A percentile compares a stretch with the other conserved stretches of the same genome.
Conservation (phyloP, 2,797 vertebrate species). For the Chelmon rostratus region DNA sequence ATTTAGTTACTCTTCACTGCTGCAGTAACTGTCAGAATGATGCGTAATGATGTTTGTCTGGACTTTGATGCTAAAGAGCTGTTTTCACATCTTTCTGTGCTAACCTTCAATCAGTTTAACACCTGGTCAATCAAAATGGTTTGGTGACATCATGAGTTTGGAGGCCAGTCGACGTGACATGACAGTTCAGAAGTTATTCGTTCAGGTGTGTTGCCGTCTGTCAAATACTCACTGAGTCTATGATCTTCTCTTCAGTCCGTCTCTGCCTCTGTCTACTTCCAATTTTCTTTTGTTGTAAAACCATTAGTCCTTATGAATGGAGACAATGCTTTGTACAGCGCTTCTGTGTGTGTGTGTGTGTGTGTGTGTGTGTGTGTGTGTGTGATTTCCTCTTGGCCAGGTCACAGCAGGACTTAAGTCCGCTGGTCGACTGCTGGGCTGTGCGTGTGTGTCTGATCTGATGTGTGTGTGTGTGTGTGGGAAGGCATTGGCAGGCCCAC, state of each 20-base stretch:
- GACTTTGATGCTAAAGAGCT: neutral
- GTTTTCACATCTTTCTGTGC: neutral
- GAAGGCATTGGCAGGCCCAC: conserved; percentile 55
- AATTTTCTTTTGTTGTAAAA: neutral
- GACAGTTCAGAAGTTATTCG: neutral
- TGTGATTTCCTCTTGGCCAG: conserved; percentile 44
- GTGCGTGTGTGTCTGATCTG: neutral
- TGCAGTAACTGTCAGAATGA: neutral
- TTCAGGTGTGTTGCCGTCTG: neutral
- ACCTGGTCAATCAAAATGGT: neutral
- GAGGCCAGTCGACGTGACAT: neutral
- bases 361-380: conserved; percentile 6
- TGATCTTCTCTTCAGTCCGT: neutral
- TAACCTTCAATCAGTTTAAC: neutral
- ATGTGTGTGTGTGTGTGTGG: conserved; percentile 51
- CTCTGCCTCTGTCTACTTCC: neutral
- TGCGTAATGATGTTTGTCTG: neutral
- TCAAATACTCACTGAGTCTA: neutral
- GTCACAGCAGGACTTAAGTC: conserved; percentile 55
- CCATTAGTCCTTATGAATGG: conserved; percentile 31
- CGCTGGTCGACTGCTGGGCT: conserved; percentile 20
- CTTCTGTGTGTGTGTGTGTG: conserved; percentile 2
- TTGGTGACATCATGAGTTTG: neutral
- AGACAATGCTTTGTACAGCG: neutral
- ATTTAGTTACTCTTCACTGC: neutral